Evolutionary conservation across 1,140 invertebrate species (phyloP), one percentile per base, ranked within the genome.

Genomic region (Zophobas atratus): DNA sequence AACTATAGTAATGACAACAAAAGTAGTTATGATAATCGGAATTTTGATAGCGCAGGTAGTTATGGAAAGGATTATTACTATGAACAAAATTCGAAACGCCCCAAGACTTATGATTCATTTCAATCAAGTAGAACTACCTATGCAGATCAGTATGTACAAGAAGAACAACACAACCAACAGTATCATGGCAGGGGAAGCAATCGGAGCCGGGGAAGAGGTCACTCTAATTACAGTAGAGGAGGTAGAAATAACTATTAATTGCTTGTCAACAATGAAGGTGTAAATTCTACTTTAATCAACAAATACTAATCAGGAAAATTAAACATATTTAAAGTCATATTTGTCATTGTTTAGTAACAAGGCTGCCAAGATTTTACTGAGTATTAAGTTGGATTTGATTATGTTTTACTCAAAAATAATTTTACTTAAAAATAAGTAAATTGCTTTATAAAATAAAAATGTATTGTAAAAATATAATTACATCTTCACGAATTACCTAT

Each of bases 121-220:
- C 85, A 85, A 81, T 78, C 81, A 33, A 81, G 81, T 51, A 84
- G 82, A 48, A 76, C 75, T 6, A 84, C 81, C 2, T 86, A 86
- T 70, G 84, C 86, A 8, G 86, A 86, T 81, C 84, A 86, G 70
- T 86, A 86, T 78, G 85, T 86, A 41, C 82, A 85, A 77, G 86
- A 86, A 60, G 82, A 75, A 41, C 79, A 84, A 41, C 81, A 84
- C 70, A 85, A 85, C 83, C 83, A 85, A 57, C 83, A 86, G 53
- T 83, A 86, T 77, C 79, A 83, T 48, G 72, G 76, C 1, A 77
- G 80, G 57, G 77, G 79, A 33, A 74, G 70, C 20, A 41, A 51
- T 43, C n/a, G 72, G 33, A 75, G 71, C 33, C 70, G 74, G 3
- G 56, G 56, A 6, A 79, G 83, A 53, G 84, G 87, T 6, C 76